phyloP scores from a whole-genome alignment of 2,113 vertebrate species.

The Leptosomus discolor region DNA sequence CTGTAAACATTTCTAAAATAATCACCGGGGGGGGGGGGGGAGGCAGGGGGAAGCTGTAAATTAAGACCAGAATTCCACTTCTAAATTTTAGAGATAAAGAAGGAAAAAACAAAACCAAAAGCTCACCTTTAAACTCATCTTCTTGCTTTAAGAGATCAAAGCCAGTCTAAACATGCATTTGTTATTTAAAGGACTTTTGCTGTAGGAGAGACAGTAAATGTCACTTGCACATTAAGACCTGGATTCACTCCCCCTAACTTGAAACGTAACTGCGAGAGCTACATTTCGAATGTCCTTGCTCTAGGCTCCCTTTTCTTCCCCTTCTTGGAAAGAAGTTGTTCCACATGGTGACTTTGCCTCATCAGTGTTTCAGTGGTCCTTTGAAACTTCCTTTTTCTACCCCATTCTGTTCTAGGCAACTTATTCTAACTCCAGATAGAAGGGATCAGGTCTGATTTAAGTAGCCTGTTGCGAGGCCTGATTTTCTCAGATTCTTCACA shows the following conservation, averaged over 20 bases:
- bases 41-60: not conserved
- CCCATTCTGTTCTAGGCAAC: not conserved
- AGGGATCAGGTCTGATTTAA: not conserved
- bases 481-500: not conserved
- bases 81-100: not conserved
- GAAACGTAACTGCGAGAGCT: not conserved
- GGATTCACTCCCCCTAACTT: not conserved
- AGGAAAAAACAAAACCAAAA: not conserved
- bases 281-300: not conserved
- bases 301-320: not conserved
- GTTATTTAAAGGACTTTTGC: not conserved
- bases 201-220: not conserved
- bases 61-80: not conserved
- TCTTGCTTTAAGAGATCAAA: not conserved
- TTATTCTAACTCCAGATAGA: not conserved
- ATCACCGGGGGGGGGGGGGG: not conserved
- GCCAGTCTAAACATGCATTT: not conserved
- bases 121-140: not conserved
- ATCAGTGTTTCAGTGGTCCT: not conserved
- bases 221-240: not conserved
- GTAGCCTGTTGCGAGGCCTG: not conserved
- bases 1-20: not conserved
- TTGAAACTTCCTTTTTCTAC: not conserved
- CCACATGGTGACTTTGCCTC: not conserved
- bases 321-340: not conserved